Percentiles rank a stretch among this genome's conserved stretches.
Evolutionary conservation across 2,888 invertebrate species (phyloP).

Genomic region (Marronus borbonicus): DNA sequence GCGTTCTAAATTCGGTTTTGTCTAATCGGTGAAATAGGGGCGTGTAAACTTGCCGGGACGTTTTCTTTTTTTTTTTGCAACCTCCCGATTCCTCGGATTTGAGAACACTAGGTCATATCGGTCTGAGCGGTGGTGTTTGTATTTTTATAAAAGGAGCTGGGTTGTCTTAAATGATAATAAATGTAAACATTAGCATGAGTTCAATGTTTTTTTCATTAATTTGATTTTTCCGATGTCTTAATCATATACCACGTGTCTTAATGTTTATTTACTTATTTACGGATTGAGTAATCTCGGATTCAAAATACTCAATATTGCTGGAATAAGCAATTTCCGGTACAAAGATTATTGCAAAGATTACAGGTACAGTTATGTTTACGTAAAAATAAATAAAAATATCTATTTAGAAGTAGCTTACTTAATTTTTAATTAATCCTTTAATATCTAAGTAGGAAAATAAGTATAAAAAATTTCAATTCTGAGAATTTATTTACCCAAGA

Average conservation of each 20-base stretch:
- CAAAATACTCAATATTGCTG: neutral
- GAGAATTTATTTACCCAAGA: no score
- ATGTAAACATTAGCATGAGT: neutral
- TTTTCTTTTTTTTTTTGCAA: conserved; percentile 24
- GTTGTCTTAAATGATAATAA: neutral
- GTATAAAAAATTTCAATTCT: no score
- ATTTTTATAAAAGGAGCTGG: neutral
- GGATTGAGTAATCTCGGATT: neutral
- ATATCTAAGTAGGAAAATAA: no score
- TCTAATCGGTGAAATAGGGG: conserved; percentile 11
- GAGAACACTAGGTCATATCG: conserved; percentile 33
- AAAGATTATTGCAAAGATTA: conserved; percentile 1
- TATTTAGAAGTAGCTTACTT: no score
- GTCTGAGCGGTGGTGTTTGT: neutral
- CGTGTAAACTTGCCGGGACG: conserved; percentile 31
- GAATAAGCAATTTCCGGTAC: neutral
- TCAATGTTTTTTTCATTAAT: conserved; percentile 25
- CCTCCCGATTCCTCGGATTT: conserved; percentile 20
- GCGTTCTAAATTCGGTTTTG: neutral
- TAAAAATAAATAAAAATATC: no score
- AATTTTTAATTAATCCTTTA: no score
- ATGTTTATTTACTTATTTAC: conserved; percentile 24
- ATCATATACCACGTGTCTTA: conserved; percentile 23
- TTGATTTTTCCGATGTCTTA: conserved; percentile 22
- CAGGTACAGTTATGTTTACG: no score